Evolutionary conservation across 2,888 invertebrate genomes (phyloP).

Genomic region (Calameuta filiformis): DNA sequence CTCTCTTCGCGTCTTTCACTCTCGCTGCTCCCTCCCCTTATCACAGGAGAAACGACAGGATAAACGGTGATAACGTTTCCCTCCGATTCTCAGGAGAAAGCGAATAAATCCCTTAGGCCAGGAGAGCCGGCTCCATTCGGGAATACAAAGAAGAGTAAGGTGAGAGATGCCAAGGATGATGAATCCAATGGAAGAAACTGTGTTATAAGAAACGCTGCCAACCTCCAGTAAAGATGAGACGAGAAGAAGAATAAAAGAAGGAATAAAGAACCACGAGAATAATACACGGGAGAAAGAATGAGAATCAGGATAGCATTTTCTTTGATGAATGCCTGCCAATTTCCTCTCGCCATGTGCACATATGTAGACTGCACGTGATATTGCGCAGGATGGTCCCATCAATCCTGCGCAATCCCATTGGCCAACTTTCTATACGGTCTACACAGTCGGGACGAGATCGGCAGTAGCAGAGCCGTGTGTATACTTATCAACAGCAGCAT

Average conservation of each 20-base stretch:
- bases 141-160: conserved; percentile 15
- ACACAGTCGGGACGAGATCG: not conserved
- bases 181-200: not conserved
- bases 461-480: not conserved
- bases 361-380: conserved; percentile 16
- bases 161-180: conserved; percentile 10
- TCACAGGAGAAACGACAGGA: conserved; percentile 21
- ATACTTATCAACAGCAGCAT: conserved; percentile 15
- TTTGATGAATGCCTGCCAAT: conserved; percentile 3
- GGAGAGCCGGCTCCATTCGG: not conserved
- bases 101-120: not conserved
- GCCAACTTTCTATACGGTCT: not conserved
- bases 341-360: not conserved
- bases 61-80: conserved; percentile 10
- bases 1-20: not conserved
- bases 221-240: not conserved
- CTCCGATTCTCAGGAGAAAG: not conserved
- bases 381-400: conserved; percentile 20
- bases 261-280: not conserved
- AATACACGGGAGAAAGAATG: not conserved
- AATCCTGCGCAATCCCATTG: conserved; percentile 17
- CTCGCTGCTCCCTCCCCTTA: conserved; percentile 16
- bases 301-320: not conserved
- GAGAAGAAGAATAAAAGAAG: not conserved
- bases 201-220: not conserved